Evolutionary conservation across 1,140 invertebrate species (phyloP).

Genomic region (Littorina saxatilis): DNA sequence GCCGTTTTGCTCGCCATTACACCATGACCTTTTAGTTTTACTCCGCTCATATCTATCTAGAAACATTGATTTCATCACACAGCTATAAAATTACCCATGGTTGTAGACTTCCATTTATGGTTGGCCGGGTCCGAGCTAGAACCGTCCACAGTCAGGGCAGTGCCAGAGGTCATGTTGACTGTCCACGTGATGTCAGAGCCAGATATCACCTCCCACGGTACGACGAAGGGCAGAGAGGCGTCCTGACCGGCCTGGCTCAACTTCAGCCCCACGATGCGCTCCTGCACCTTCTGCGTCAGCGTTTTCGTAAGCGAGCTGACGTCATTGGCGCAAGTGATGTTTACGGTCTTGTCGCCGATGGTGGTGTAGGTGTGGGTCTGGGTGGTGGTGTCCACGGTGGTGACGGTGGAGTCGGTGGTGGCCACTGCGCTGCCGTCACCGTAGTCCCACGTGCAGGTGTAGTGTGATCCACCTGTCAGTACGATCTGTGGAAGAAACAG

Average conservation of each 20-base stretch:
- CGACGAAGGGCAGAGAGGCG: slow-evolving; percentile 6
- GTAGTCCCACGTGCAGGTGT: slow-evolving; percentile 51
- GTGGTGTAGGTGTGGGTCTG: slow-evolving; percentile 40
- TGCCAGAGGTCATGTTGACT: slow-evolving; percentile 43
- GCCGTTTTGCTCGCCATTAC: too few species aligned
- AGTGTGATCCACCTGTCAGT: slow-evolving; percentile 56
- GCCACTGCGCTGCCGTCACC: slow-evolving; percentile 43
- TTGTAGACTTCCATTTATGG: not conserved
- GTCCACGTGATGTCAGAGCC: slow-evolving; percentile 47
- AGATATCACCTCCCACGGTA: slow-evolving; percentile 45
- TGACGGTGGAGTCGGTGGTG: slow-evolving; percentile 25
- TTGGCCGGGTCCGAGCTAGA: not conserved
- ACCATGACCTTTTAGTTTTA: too few species aligned
- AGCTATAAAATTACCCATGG: not conserved
- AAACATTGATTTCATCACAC: too few species aligned
- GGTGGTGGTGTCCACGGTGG: slow-evolving; percentile 21
- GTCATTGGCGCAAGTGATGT: slow-evolving; percentile 53
- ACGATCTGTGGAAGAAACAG: slow-evolving; percentile 12
- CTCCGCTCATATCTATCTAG: too few species aligned
- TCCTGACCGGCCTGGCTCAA: slow-evolving; percentile 49
- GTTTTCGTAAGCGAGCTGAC: slow-evolving; percentile 30
- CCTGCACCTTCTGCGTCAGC: slow-evolving; percentile 40
- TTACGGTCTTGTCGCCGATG: slow-evolving; percentile 41
- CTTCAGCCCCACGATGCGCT: slow-evolving; percentile 47
- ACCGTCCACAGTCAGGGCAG: not conserved